Evolutionary conservation across 2,797 vertebrate genomes (phyloP).

Genomic region (Neostethus bicornis): DNA sequence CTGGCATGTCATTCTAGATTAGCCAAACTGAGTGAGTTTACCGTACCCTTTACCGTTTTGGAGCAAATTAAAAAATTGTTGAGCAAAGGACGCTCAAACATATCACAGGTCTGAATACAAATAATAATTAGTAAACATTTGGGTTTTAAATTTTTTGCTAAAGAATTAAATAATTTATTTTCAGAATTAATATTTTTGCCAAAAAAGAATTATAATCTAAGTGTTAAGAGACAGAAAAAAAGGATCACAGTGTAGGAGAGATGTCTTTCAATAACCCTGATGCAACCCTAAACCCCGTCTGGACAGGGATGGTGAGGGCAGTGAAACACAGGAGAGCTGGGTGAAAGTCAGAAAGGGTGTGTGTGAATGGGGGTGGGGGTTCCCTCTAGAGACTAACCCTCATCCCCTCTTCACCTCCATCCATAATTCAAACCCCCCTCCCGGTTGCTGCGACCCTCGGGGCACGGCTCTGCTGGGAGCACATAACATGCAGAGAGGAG

Average conservation of each 20-base stretch:
- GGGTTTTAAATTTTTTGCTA: no score
- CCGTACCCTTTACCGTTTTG: no score
- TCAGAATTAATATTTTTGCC: constrained; percentile 43
- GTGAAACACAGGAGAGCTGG: constrained; percentile 18
- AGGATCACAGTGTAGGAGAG: constrained; percentile 38
- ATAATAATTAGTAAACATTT: no score
- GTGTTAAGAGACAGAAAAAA: constrained; percentile 48
- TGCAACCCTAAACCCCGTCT: constrained; percentile 70
- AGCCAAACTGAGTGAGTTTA: no score
- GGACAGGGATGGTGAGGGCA: constrained; percentile 59
- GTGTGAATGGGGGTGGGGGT: constrained; percentile 2
- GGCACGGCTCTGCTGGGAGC: constrained; percentile 56
- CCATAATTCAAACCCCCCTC: constrained; percentile 79
- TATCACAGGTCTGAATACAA: no score
- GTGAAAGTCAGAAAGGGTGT: constrained; percentile 34
- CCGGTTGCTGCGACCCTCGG: constrained; percentile 45
- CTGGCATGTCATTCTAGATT: no score
- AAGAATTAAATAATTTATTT: no score
- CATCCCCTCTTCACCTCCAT: constrained; percentile 79
- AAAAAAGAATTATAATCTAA: constrained; percentile 43
- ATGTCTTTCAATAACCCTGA: constrained; percentile 66
- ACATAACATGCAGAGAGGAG: constrained; percentile 49
- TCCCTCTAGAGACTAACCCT: constrained; percentile 62
- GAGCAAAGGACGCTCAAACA: no score
- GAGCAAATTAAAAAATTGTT: no score